Percentiles rank a stretch among this genome's conserved stretches.
phyloP scores from a whole-genome alignment of 2,797 vertebrate species.

The Pseudopleuronectes americanus region DNA sequence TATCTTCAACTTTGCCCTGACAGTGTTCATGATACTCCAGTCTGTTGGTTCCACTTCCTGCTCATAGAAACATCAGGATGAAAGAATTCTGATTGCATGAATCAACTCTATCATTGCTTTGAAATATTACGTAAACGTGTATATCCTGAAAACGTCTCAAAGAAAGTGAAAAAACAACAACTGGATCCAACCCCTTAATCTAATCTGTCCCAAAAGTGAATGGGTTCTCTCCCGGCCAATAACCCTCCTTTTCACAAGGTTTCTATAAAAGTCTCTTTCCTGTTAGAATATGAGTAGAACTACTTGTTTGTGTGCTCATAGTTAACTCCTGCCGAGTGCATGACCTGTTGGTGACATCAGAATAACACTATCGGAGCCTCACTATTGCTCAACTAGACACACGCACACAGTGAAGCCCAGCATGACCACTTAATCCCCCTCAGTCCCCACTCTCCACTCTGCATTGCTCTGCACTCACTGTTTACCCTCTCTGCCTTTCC shows the following conservation, averaged over 20 bases:
- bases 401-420: conserved; percentile 29
- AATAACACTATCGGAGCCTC: conserved; percentile 54
- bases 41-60: background rate
- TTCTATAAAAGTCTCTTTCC: too few species aligned
- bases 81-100: too few species aligned
- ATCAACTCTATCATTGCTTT: too few species aligned
- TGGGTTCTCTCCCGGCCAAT: too few species aligned
- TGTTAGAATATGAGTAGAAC: too few species aligned
- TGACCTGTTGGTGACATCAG: conserved; percentile 50
- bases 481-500: conserved; percentile 51
- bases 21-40: too few species aligned
- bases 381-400: conserved; percentile 34
- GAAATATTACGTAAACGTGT: too few species aligned
- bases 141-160: too few species aligned
- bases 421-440: conserved; percentile 69
- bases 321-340: conserved; percentile 6
- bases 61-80: background rate
- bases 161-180: too few species aligned
- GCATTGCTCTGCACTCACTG: conserved; percentile 45
- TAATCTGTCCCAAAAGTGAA: too few species aligned
- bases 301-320: background rate
- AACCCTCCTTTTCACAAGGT: too few species aligned
- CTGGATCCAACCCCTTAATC: too few species aligned
- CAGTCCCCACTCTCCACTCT: conserved; percentile 46
- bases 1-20: background rate